Base-by-base conservation (phyloP, 2,888 invertebrate genomes). In the Drosophila birchii region DNA sequence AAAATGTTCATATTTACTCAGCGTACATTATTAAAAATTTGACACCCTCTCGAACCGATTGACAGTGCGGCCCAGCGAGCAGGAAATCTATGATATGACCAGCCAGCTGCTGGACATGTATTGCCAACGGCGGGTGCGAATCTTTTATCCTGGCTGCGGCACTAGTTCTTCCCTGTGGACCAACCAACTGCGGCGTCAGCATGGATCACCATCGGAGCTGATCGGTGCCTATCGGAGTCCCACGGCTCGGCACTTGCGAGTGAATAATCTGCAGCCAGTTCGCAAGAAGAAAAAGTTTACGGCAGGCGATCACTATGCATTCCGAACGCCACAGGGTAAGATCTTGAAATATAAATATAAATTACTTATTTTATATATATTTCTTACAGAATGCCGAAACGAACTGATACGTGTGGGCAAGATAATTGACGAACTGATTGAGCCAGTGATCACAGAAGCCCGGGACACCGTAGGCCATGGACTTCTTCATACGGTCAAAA, bases 351-450 rank as follows among this genome's bases (percentile, higher is more conserved):
- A 23, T 23, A 23, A 23, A 26, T 18, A 9, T 9, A 11, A 3
- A 18, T 18, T 5, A 3, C n/a, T 7, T 38, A 3, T 29, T 29
- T n/a, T 12, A 6, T 12, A 18, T 7, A 2, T 49, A 18, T 49
- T 18, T 1, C 9, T 8, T n/a, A 29, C 9, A 91, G 91, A 91
- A 64, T 91, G 91, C 59, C 90, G 91, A 36, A 91, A 85, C 56
- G 93, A 93, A 72, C 76, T 93, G 7, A 78, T 86, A 44, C 86
- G 92, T 39, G 88, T 93, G 76, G 88, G 91, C 23, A 90, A 90
- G 70, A 85, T 92, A 32, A 92, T 93, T 58, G 92, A 93, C 51
- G 78, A 90, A 51, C 79, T 93, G 78, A 92, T 93, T 58, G 90
- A 89, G 23, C 93, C 86, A 0, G 78, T 82, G 2, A 16, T 86